Evolutionary conservation across 2,113 vertebrate genomes (phyloP), one percentile per base, ranked within the genome.

Genomic region (Melanerpes formicivorus): DNA sequence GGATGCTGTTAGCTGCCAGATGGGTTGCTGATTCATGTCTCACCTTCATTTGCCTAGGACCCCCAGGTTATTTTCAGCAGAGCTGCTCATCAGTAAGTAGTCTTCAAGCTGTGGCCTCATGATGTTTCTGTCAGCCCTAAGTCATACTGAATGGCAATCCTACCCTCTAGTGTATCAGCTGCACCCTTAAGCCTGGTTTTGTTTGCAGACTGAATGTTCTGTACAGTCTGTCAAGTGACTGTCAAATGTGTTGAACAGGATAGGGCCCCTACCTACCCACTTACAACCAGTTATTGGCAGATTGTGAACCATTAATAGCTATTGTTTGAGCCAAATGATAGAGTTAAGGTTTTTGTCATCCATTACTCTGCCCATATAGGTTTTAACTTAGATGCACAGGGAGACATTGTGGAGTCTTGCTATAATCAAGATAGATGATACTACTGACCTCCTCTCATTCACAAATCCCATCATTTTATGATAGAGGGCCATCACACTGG

Each of bases 141-240:
- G 18, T 70, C 16, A 11, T 6, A 67, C 48, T 79, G 30, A 77
- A 50, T 66, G n/a, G 77, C 55, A 76, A 0, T 18, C 25, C 21
- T 79, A 19, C 26, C 30, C 7, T 79, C 5, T 59, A 60, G 42
- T 1, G 0, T 30, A n/a, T 44, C 67, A 60, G 75, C 26, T 52
- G 5, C 34, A 66, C 15, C 26, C 0, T 0, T 7, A 55, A 30
- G 8, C n/a, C 9, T 9, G 16, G 11, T 70, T 29, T 1, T 63
- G 18, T n/a, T 64, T n/a, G 5, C 18, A 48, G 62, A 12, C 10
- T 70, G 18, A 70, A 17, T 8, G 7, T 55, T 30, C 16, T 63
- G 16, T 78, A 23, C 5, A 0, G 11, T 64, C 15, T 80, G 52
- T 60, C 56, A 58, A 14, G 17, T 67, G 0, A 2, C 37, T 75